Conservation (phyloP, 2,797 vertebrate species). For the Etheostoma nigrum region DNA sequence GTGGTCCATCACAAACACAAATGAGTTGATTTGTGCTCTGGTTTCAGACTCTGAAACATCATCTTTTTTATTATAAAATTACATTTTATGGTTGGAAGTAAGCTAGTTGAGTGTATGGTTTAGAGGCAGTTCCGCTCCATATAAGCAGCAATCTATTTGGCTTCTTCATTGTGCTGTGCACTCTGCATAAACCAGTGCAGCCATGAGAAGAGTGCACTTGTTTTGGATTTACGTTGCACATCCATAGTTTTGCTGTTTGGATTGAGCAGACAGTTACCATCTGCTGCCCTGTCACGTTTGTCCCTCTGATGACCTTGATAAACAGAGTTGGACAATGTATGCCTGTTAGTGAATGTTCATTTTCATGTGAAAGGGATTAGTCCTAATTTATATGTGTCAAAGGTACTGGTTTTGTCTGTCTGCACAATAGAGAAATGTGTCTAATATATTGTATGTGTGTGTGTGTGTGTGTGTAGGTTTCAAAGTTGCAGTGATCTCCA, state of each 20-base stretch:
- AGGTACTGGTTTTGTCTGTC: constrained; percentile 11
- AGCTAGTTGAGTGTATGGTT: background rate
- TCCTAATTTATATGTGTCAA: constrained; percentile 32
- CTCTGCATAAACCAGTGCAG: background rate
- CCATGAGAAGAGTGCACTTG: background rate
- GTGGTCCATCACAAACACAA: too few relatives aligned
- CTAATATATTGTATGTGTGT: constrained; percentile 1
- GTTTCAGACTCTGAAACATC: background rate
- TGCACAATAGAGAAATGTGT: constrained; percentile 17
- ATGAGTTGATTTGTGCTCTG: background rate
- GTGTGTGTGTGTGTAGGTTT: constrained; percentile 75
- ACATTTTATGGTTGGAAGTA: background rate
- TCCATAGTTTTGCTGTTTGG: constrained; percentile 24
- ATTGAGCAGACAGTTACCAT: constrained; percentile 27
- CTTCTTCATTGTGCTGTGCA: background rate
- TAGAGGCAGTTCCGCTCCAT: background rate
- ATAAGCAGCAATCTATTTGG: background rate
- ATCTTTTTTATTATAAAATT: background rate
- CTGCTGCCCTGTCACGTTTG: constrained; percentile 31
- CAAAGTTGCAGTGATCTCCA: constrained; percentile 88
- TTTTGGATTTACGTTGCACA: constrained; percentile 3
- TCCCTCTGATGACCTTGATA: constrained; percentile 51
- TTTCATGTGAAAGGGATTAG: constrained; percentile 49
- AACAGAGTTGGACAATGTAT: constrained; percentile 32
- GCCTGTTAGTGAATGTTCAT: constrained; percentile 18